phyloP scores from a whole-genome alignment of 37 sponge, comb jelly and placozoan species.

The Halichondria panicea region DNA sequence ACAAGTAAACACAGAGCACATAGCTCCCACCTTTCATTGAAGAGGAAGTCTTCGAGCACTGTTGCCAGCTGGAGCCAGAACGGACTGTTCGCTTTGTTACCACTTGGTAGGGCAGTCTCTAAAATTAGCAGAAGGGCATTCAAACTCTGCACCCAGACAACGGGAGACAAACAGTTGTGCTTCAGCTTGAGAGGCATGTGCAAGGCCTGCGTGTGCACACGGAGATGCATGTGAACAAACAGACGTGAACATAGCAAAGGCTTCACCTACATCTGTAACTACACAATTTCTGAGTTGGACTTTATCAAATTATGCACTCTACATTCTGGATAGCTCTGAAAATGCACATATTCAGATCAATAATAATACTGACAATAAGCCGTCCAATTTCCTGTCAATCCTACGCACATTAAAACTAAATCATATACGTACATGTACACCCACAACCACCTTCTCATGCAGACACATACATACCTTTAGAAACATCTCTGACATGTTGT shows the following conservation, averaged over 20 bases:
- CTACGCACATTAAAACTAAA: too few relatives aligned
- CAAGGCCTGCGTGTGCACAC: constrained; percentile 34
- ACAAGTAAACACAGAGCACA: not conserved
- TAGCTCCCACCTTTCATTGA: constrained; percentile 55
- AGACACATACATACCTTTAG: constrained; percentile 22
- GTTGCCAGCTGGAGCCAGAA: constrained; percentile 71
- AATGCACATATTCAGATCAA: too few relatives aligned
- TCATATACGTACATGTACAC: too few relatives aligned
- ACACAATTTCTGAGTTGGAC: too few relatives aligned
- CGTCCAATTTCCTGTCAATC: too few relatives aligned
- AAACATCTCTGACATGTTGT: not conserved
- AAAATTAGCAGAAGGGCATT: constrained; percentile 39
- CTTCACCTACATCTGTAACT: too few relatives aligned
- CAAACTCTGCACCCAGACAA: constrained; percentile 52
- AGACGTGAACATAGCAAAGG: not conserved
- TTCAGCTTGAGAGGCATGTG: constrained; percentile 57
- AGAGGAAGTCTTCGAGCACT: constrained; percentile 76
- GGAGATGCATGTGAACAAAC: not conserved
- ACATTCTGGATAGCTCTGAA: too few relatives aligned
- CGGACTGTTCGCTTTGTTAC: constrained; percentile 15
- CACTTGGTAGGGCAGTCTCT: constrained; percentile 22
- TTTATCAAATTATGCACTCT: not conserved
- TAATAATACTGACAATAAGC: too few relatives aligned
- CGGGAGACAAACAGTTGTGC: constrained; percentile 39
- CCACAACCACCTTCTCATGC: not conserved